Conservation (phyloP, 2,888 invertebrate species). For the Aleiodes alternator region DNA sequence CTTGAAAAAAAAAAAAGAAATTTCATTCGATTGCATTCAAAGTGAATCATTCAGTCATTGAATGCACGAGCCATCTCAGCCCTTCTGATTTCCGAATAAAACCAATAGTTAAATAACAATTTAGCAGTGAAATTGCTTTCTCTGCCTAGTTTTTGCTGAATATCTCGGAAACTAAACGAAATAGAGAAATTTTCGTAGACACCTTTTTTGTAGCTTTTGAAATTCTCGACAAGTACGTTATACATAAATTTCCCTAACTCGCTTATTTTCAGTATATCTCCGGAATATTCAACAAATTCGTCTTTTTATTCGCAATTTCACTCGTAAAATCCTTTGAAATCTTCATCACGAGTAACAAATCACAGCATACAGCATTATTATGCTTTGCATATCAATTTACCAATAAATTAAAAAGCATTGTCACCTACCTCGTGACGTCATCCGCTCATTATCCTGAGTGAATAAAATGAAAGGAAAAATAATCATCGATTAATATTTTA, state of each 20-base stretch:
- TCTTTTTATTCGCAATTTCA: no score
- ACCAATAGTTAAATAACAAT: background rate
- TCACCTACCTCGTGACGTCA: background rate
- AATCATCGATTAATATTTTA: no score
- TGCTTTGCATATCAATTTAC: constrained; percentile 15
- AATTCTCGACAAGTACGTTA: no score
- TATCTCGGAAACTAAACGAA: no score
- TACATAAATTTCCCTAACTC: no score
- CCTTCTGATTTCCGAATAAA: background rate
- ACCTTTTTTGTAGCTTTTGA: no score
- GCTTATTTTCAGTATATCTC: no score
- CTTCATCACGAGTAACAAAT: background rate
- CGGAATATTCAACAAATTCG: no score
- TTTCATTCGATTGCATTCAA: constrained; percentile 17
- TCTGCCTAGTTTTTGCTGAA: background rate
- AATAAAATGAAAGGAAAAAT: background rate
- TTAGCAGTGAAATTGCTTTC: background rate
- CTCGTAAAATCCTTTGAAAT: background rate
- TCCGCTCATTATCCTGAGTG: background rate
- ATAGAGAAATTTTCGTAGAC: no score
- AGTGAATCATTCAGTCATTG: constrained; percentile 38
- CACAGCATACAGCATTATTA: constrained; percentile 7
- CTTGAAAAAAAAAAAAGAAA: constrained; percentile 30
- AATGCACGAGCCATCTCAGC: constrained; percentile 41
- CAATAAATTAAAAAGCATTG: background rate